Conservation (phyloP, 1,140 invertebrate genomes). For the Dreissena polymorpha region DNA sequence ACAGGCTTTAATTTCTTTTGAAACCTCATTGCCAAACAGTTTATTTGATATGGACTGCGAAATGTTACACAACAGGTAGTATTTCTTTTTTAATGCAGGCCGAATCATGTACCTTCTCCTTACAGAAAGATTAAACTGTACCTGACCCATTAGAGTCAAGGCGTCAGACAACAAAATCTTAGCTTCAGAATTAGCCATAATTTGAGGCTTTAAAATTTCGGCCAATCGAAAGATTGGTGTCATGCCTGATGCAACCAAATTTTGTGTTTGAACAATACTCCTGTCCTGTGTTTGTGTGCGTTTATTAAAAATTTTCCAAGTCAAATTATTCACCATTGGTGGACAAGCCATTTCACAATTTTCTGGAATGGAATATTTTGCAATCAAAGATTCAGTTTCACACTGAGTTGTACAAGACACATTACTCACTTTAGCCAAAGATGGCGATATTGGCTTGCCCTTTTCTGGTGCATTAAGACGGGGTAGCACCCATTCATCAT, state of each 20-base stretch:
- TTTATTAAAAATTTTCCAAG: background rate
- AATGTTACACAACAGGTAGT: constrained; percentile 7
- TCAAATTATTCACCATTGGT: constrained; percentile 9
- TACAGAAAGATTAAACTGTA: constrained; percentile 13
- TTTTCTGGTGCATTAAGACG: constrained; percentile 5
- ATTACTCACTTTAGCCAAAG: constrained; percentile 27
- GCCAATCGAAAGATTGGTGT: constrained; percentile 12
- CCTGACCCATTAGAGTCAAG: constrained; percentile 11
- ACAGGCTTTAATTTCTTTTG: constrained; percentile 26
- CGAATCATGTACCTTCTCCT: constrained; percentile 18
- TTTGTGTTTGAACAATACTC: constrained; percentile 22
- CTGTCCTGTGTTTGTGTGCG: constrained; percentile 2
- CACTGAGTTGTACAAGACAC: constrained; percentile 23
- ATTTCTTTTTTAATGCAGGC: constrained; percentile 15
- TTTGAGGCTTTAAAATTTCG: background rate
- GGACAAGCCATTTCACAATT: constrained; percentile 25
- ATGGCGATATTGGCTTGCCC: background rate
- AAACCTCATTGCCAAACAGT: constrained; percentile 26
- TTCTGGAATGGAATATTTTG: constrained; percentile 16
- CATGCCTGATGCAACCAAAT: constrained; percentile 29
- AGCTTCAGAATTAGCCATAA: background rate
- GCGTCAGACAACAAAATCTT: constrained; percentile 22
- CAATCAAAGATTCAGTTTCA: constrained; percentile 11
- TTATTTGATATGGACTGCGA: background rate
- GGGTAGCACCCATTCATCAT: background rate